A percentile compares a stretch with the other conserved stretches of the same genome.
phyloP scores from a whole-genome alignment of 1,140 invertebrate species.

The Drosophila auraria region DNA sequence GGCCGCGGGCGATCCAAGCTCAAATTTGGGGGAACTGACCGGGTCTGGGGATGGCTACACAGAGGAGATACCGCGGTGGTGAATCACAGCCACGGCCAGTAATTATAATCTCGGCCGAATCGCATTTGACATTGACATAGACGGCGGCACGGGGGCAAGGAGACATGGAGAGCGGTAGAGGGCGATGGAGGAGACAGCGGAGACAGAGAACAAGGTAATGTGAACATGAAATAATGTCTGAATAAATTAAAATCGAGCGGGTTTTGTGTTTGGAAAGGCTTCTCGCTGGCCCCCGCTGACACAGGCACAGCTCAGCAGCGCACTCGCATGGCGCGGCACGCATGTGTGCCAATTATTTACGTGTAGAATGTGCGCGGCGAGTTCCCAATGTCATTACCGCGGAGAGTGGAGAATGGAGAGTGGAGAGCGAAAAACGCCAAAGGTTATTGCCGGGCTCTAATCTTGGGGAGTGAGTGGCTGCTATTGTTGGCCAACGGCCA shows the following conservation, averaged over 20 bases:
- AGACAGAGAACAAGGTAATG: slow-evolving; percentile 30
- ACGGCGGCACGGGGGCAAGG: slow-evolving; percentile 40
- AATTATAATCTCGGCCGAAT: slow-evolving; percentile 33
- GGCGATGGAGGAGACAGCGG: not conserved
- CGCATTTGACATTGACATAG: slow-evolving; percentile 52
- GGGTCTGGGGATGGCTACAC: slow-evolving; percentile 4
- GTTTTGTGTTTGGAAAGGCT: slow-evolving; percentile 37
- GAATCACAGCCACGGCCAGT: slow-evolving; percentile 26
- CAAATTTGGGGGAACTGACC: too few relatives aligned
- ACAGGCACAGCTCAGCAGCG: not conserved
- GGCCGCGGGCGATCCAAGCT: not conserved
- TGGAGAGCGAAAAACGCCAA: slow-evolving; percentile 11
- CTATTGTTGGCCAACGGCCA: slow-evolving; percentile 11
- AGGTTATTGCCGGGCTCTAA: slow-evolving; percentile 59
- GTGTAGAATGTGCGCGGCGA: slow-evolving; percentile 41
- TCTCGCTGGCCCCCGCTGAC: slow-evolving; percentile 12
- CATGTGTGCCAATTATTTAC: slow-evolving; percentile 52
- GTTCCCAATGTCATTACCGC: slow-evolving; percentile 70
- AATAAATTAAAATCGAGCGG: slow-evolving; percentile 42
- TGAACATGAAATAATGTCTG: slow-evolving; percentile 22
- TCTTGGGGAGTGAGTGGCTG: slow-evolving; percentile 47
- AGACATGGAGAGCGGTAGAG: slow-evolving; percentile 17
- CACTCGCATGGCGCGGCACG: slow-evolving; percentile 8
- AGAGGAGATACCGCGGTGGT: slow-evolving; percentile 19
- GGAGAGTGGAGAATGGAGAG: slow-evolving; percentile 16